Base-by-base conservation (phyloP, 2,797 vertebrate species). In the Ctenopoma multispine region DNA sequence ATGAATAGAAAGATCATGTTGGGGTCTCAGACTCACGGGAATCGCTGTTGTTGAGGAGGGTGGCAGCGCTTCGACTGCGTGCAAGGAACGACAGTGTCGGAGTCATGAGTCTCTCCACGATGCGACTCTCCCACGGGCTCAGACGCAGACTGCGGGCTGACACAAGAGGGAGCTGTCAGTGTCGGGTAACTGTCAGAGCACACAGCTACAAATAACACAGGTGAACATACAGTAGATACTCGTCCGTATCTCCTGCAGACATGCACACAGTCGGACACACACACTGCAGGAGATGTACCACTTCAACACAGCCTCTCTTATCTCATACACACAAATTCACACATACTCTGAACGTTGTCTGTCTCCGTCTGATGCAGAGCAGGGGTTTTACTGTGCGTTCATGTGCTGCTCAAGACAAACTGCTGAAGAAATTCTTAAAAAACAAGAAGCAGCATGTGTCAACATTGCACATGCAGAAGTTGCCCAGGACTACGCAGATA, bases 41-140 rank as follows among this genome's bases (percentile, higher is more conserved):
- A 83, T 98, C 96, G 74, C 95, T 95, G 0, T 93, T 95, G 86
- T 96, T 96, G 7, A 95, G 95, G 77, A 99, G 94, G 0, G 95
- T 96, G 87, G 96, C 96, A 0, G 96, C 96, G 3, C 97, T 98
- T 63, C 97, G 95, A 81, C 97, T 99, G 75, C 97, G 95, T 0
- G 97, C 97, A 49, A 99, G 92, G 93, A 99, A 99, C 77, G 97
- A 99, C 83, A 99, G 91, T 0, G 97, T 99, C 1, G 97, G 97
- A 0, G 97, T 99, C 97, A 98, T 99, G 86, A 99, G 93, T 63
- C 97, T 94, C 92, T 99, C 97, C 92, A 99, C 97, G 9, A 99
- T 98, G 80, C 96, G 96, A 89, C 96, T 98, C 93, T 99, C 97
- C 97, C 97, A 98, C 0, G 97, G 95, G 69, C 97, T 99, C 78